Percentiles rank a stretch among this genome's conserved stretches.
These are phyloP conservation scores for Hyperopisus bebe DNA, from an alignment of 2,113 vertebrate genomes.

Conservation along the genomic window DNA sequence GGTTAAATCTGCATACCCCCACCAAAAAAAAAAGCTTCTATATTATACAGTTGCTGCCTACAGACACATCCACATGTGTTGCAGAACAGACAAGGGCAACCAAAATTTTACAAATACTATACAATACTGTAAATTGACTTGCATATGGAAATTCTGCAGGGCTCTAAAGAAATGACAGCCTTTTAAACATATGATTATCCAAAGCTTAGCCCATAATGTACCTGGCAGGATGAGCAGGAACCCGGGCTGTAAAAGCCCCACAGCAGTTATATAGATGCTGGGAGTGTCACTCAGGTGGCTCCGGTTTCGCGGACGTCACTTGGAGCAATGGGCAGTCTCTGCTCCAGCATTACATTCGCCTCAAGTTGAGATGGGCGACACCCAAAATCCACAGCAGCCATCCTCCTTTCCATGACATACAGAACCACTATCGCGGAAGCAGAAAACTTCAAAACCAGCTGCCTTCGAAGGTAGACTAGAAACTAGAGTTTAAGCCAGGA, in stretches of 20 bases:
- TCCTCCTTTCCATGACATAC: neutral
- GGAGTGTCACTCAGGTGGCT: neutral
- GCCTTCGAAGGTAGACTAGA: slow-evolving; percentile 13
- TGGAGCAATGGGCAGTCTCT: neutral
- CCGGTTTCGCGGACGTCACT: neutral
- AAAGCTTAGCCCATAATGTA: neutral
- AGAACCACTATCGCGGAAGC: neutral
- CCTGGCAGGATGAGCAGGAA: neutral
- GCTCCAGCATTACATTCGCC: neutral
- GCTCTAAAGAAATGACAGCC: neutral
- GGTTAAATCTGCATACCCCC: neutral
- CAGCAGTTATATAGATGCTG: neutral
- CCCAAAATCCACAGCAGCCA: neutral
- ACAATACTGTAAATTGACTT: neutral
- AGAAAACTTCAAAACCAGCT: neutral
- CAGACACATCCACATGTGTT: neutral
- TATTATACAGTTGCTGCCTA: neutral
- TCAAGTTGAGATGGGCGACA: neutral
- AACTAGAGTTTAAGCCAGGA: slow-evolving; percentile 14
- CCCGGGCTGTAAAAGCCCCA: neutral
- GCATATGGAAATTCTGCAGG: neutral
- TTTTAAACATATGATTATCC: neutral
- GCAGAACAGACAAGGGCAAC: neutral
- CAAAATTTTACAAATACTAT: neutral
- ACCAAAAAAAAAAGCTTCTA: neutral